These are phyloP conservation scores for Ceyx margarethae DNA, from an alignment of 2,113 vertebrate species.

Conservation along the genomic window DNA sequence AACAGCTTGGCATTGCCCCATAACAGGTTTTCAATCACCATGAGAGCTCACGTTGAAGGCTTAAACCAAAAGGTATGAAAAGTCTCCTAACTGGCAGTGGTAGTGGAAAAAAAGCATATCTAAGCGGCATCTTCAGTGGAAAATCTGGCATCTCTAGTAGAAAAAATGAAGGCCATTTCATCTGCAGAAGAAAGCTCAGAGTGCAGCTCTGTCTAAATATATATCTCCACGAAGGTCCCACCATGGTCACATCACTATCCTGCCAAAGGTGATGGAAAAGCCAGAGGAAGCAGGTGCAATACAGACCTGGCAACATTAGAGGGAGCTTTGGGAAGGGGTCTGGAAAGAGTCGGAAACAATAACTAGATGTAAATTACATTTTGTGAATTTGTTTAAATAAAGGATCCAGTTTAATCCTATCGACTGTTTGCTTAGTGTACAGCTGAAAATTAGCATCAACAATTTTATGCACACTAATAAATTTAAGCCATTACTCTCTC, in stretches of 20 bases:
- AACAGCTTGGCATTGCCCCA: background rate
- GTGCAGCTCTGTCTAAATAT: background rate
- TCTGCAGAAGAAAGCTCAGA: background rate
- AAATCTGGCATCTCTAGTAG: background rate
- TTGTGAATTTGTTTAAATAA: conserved; percentile 60
- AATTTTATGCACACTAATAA: conserved; percentile 64
- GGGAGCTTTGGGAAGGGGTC: conserved; percentile 59
- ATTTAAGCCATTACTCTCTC: conserved; percentile 68
- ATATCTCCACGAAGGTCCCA: background rate
- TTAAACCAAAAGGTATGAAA: background rate
- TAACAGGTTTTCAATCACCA: background rate
- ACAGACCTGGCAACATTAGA: conserved; percentile 49
- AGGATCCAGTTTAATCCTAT: conserved; percentile 54
- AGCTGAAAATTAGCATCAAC: conserved; percentile 67
- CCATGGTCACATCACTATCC: background rate
- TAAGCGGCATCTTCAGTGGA: background rate
- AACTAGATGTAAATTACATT: conserved; percentile 58
- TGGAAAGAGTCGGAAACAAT: conserved; percentile 2
- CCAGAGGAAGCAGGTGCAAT: background rate
- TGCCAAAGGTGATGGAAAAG: background rate
- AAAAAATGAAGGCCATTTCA: background rate
- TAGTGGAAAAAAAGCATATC: background rate
- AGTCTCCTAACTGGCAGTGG: accelerated
- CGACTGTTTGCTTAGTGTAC: conserved; percentile 49
- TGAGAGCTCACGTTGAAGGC: background rate